Conservation (phyloP, 2,888 invertebrate species). For the Harmothoe impar region DNA sequence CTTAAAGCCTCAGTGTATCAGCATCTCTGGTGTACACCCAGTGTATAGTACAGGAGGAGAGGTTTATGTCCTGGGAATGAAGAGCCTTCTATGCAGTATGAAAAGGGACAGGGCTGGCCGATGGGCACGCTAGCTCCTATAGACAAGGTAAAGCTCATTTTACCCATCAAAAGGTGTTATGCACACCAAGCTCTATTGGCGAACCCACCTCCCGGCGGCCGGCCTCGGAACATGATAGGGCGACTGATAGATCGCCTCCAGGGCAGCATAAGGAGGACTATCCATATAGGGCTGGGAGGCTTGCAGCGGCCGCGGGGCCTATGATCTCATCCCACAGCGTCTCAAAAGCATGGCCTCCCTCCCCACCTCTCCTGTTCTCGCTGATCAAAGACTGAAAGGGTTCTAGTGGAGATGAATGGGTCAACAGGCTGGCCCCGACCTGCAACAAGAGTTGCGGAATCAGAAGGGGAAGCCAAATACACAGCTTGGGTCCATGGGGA, state of each 20-base stretch:
- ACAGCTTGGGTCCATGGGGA: too few relatives aligned
- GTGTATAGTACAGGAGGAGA: too few relatives aligned
- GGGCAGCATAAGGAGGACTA: neutral
- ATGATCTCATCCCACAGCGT: neutral
- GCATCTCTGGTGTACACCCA: too few relatives aligned
- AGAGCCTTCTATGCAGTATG: too few relatives aligned
- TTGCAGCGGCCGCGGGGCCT: neutral
- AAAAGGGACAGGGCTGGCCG: neutral
- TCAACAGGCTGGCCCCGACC: neutral
- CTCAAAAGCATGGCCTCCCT: neutral
- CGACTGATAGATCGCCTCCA: conserved; percentile 24
- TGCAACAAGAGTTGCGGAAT: neutral
- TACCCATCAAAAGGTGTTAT: neutral
- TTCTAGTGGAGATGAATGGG: neutral
- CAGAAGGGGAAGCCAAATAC: too few relatives aligned
- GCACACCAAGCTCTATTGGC: neutral
- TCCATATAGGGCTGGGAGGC: neutral
- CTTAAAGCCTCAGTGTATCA: too few relatives aligned
- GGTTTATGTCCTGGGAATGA: too few relatives aligned
- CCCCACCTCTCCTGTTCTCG: neutral
- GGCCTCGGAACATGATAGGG: neutral
- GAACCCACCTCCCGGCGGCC: neutral
- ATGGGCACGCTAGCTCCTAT: neutral
- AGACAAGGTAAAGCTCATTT: conserved; percentile 27
- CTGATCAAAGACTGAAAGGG: conserved; percentile 1